These are phyloP conservation scores for Chlamydotis undulata DNA, from an alignment of 2,113 vertebrate species.

Conservation along the genomic window DNA sequence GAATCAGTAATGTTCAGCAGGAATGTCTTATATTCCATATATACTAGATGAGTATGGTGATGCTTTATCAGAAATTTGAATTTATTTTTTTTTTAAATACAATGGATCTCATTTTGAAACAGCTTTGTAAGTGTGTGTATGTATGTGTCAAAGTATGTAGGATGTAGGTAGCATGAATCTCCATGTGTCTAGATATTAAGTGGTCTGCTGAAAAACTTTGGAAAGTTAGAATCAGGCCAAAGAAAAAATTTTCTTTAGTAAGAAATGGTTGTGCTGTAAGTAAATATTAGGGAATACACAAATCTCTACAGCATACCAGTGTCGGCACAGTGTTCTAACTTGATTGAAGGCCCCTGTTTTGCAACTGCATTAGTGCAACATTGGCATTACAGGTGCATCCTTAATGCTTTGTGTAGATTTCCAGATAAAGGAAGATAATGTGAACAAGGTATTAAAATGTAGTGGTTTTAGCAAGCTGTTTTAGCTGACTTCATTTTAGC, in stretches of 20 bases:
- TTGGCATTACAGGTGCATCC: neutral
- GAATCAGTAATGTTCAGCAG: neutral
- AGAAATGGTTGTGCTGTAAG: neutral
- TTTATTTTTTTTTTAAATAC: neutral
- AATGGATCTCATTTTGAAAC: neutral
- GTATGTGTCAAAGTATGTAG: neutral
- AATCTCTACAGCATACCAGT: neutral
- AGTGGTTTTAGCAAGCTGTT: neutral
- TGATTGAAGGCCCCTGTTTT: neutral
- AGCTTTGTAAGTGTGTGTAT: neutral
- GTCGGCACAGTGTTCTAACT: neutral
- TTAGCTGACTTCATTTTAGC: neutral
- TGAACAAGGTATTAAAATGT: neutral
- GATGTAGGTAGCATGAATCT: neutral
- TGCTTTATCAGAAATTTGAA: neutral
- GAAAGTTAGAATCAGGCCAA: neutral
- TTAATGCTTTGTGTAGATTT: neutral
- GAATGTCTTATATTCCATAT: neutral
- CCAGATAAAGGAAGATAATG: neutral
- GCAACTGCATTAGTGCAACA: neutral
- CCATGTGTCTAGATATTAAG: neutral
- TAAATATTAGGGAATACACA: neutral
- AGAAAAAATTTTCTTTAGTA: neutral
- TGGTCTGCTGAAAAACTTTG: neutral
- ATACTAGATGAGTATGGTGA: neutral